phyloP scores from a whole-genome alignment of 2,797 vertebrate genomes.

The Sebastes steindachneri region DNA sequence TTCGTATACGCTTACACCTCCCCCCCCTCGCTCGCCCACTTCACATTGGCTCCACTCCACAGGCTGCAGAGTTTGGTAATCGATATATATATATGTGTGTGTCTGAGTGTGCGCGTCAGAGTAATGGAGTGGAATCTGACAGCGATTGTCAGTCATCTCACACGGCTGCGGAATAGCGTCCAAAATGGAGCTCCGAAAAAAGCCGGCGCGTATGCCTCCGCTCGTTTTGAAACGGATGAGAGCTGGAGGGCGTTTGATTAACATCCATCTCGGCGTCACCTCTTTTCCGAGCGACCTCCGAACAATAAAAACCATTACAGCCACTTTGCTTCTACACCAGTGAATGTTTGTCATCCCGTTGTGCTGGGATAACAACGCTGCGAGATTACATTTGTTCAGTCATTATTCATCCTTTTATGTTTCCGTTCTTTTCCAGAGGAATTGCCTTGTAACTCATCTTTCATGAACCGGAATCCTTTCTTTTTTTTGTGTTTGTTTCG shows the following conservation, averaged over 20 bases:
- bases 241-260: slow-evolving; percentile 63
- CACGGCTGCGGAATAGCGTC: slow-evolving; percentile 33
- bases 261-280: slow-evolving; percentile 55
- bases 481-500: slow-evolving; percentile 13
- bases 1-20: slow-evolving; percentile 1
- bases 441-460: slow-evolving; percentile 32
- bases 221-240: slow-evolving; percentile 6
- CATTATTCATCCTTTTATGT: slow-evolving; percentile 59
- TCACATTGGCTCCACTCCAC: slow-evolving; percentile 47
- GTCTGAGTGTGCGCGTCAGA: slow-evolving; percentile 3
- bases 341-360: slow-evolving; percentile 63
- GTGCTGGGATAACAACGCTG: slow-evolving; percentile 47
- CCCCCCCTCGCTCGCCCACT: slow-evolving; percentile 12
- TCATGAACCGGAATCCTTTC: slow-evolving; percentile 25
- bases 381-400: slow-evolving; percentile 45
- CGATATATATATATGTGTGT: slow-evolving; percentile 44
- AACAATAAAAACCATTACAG: slow-evolving; percentile 68
- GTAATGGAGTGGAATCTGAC: slow-evolving; percentile 71
- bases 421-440: slow-evolving; percentile 6
- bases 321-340: slow-evolving; percentile 48
- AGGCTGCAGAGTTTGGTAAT: slow-evolving; percentile 64
- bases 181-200: slow-evolving; percentile 46
- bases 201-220: slow-evolving; percentile 2
- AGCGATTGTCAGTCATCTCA: slow-evolving; percentile 70
- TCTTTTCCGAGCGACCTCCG: slow-evolving; percentile 42